These are phyloP conservation scores for Nasonia longicornis DNA, from an alignment of 1,140 invertebrate genomes.

Conservation along the genomic window DNA sequence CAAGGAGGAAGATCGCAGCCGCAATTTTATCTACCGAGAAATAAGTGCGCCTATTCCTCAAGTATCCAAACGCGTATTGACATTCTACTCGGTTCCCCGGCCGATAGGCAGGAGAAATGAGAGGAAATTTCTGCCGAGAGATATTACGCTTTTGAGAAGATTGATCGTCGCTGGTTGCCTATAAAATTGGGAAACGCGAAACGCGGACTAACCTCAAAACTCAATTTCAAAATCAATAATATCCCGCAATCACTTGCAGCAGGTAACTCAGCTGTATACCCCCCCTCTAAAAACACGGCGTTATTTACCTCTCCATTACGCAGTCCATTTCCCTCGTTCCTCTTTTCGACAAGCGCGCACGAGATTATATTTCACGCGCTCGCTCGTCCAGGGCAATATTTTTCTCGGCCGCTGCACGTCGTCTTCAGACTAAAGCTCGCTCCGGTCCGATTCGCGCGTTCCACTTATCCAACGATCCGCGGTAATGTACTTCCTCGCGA, in stretches of 20 bases:
- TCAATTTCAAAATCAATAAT: too few species aligned
- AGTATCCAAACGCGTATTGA: neutral
- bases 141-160: neutral
- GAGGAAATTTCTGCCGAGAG: neutral
- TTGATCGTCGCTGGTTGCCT: neutral
- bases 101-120: neutral
- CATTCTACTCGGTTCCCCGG: neutral
- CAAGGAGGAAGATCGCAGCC: neutral
- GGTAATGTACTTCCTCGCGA: neutral
- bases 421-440: neutral
- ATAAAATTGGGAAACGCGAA: neutral
- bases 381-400: neutral
- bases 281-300: neutral
- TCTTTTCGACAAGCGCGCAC: neutral
- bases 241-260: too few species aligned
- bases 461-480: conserved; percentile 20
- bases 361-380: neutral
- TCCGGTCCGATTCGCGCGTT: neutral
- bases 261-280: too few species aligned
- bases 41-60: neutral
- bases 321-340: neutral
- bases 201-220: neutral
- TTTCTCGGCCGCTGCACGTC: neutral
- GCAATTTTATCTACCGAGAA: neutral
- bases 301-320: neutral